A percentile compares a stretch with the other conserved stretches of the same genome.
Conservation (phyloP, 2,888 invertebrate genomes). For the Caenorhabditis imperialis region DNA sequence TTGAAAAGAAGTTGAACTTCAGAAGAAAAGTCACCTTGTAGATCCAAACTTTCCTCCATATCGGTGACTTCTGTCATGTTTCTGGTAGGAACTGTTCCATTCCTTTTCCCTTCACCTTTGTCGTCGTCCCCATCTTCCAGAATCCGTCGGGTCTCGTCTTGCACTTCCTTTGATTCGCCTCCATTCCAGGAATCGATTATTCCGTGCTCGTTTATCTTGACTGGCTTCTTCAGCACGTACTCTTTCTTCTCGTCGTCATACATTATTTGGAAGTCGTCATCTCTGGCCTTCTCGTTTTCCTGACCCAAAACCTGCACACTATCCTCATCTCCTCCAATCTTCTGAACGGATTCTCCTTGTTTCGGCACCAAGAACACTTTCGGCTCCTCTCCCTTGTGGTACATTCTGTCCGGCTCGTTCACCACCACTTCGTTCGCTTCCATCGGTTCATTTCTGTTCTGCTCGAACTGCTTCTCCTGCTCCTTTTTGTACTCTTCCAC, state of each 20-base stretch:
- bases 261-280: constrained; percentile 46
- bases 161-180: constrained; percentile 39
- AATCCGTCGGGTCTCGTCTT: constrained; percentile 7
- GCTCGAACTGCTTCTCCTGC: constrained; percentile 37
- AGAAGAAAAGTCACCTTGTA: constrained; percentile 3
- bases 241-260: constrained; percentile 42
- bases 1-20: not conserved
- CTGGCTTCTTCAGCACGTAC: constrained; percentile 33
- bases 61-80: constrained; percentile 8
- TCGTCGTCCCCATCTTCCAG: constrained; percentile 27
- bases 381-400: constrained; percentile 35
- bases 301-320: constrained; percentile 12
- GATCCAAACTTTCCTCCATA: constrained; percentile 3
- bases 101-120: not conserved
- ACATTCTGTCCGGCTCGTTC: constrained; percentile 40
- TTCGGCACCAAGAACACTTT: constrained; percentile 32
- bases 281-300: constrained; percentile 10
- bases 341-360: constrained; percentile 17
- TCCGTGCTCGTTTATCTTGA: constrained; percentile 36
- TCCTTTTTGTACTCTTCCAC: constrained; percentile 43
- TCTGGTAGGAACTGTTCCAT: constrained; percentile 11
- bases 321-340: constrained; percentile 3
- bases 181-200: constrained; percentile 45
- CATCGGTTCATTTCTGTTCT: not conserved
- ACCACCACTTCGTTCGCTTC: constrained; percentile 20